Base-by-base conservation (phyloP, 2,113 vertebrate species). In the Oryzias javanicus region DNA sequence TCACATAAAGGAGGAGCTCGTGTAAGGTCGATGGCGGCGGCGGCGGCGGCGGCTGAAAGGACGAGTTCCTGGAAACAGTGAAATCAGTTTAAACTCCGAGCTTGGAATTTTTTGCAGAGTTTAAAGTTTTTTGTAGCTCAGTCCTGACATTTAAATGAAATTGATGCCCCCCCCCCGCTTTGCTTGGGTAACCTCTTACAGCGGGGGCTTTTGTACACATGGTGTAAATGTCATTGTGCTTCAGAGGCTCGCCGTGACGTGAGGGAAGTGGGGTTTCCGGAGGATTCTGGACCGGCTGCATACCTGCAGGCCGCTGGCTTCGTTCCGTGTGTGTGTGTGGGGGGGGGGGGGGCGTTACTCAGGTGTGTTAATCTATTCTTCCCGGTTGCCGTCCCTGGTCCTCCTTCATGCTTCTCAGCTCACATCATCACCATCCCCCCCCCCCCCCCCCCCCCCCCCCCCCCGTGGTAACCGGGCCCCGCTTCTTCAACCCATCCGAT, bases 101-200 rank as follows among this genome's bases (percentile, higher is more conserved):
- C 64, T 53, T 27, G 60, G n/a, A 22, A 70, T 56, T 75, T 64
- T 29, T 24, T 59, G 60, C 6, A 40, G 20, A 44, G 49, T 50
- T 52, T 60, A 55, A 16, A 29, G 14, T 78, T 74, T 55, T 70
- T 65, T 70, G 22, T 42, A 54, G 70, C 65, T 46, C 52, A 52
- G 51, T 52, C 64, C 55, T 86, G 83, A 76, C 79, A 88, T 88
- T 88, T 87, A 14, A 70, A 54, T 55, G 44, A 72, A 81, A 87
- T 86, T 74, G 55, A 84, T 80, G 68, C 29, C 54, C 60, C 51
- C 41, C 8, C 24, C 67, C 64, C 62, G 7, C 55, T 70, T 60
- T 22, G 51, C 72, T 52, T 17, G 27, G 49, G 52, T 62, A 5
- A 6, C 47, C 76, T 73, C 70, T 72, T 41, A 57, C 54, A 64